Base-by-base conservation (phyloP, 1,140 invertebrate genomes). In the Drosophila lacteicornis region DNA sequence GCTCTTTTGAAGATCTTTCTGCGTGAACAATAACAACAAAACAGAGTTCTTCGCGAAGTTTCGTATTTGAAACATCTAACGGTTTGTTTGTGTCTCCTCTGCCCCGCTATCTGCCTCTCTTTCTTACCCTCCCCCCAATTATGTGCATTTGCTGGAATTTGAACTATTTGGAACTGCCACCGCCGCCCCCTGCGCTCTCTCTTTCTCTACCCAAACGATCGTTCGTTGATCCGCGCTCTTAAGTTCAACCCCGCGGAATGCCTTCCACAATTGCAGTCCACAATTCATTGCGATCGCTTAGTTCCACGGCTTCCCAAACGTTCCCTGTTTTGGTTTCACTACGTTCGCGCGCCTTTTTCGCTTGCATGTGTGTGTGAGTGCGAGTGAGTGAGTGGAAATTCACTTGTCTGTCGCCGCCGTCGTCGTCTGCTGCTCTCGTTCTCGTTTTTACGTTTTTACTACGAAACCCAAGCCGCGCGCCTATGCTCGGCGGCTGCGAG, bases 371-470 rank as follows among this genome's bases (percentile, higher is more conserved):
- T 42, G 45, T 67, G 19, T 46, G 43, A 36, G 53, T 55, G 55
- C 12, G 33, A 59, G 51, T 75, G 76, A 68, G 71, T 76, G 58
- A 56, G 79, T 79, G 62, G 61, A 79, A 86, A 86, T 86, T 86
- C 83, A 87, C 83, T 86, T 86, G 83, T 79, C 76, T 79, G 75
- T 55, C 60, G 56, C 12, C 43, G 53, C 9, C 36, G 69, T 22
- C 15, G 56, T 55, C 7, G 49, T 19, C 33, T 13, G n/a, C 63
- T 69, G 69, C 67, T 84, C 77, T 80, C 69, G 68, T 70, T 79
- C 76, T 63, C 78, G 59, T 75, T 85, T 84, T 85, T 81, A 79
- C 78, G 74, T 70, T 85, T 53, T 85, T 85, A 85, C 82, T 86
- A 86, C 43, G 74, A 82, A 85, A 79, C 75, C 66, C 30, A 75